These are phyloP conservation scores for Lordiphosa collinella DNA, from an alignment of 1,140 invertebrate genomes.

Conservation along the genomic window DNA sequence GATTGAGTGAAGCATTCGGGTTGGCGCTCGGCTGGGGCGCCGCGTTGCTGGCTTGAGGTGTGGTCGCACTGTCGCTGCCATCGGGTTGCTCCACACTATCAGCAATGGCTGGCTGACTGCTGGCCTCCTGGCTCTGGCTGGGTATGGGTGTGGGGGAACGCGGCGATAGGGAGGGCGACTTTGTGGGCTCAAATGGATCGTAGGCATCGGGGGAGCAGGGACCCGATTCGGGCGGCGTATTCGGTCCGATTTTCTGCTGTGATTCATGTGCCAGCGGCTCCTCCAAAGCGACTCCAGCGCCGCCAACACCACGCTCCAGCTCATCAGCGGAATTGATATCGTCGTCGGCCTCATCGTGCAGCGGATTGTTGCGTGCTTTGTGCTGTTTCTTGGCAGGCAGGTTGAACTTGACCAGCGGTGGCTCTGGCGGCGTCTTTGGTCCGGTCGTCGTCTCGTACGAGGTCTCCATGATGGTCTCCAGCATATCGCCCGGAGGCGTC, in stretches of 20 bases:
- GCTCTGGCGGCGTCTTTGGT: constrained; percentile 88
- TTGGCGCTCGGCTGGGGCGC: constrained; percentile 43
- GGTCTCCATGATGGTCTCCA: constrained; percentile 70
- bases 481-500: constrained; percentile 44
- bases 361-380: constrained; percentile 83
- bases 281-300: constrained; percentile 5
- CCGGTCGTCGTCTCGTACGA: constrained; percentile 80
- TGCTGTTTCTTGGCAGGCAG: constrained; percentile 82
- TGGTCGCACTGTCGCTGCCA: constrained; percentile 14
- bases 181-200: constrained; percentile 93
- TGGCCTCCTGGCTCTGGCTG: constrained; percentile 32
- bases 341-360: constrained; percentile 81
- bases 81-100: constrained; percentile 32
- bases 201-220: constrained; percentile 84
- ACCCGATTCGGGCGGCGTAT: constrained; percentile 78
- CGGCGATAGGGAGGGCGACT: constrained; percentile 84
- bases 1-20: constrained; percentile 50
- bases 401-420: constrained; percentile 85
- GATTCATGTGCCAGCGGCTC: constrained; percentile 29
- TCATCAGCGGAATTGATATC: constrained; percentile 72
- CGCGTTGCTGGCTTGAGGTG: constrained; percentile 24
- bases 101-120: constrained; percentile 8
- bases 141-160: constrained; percentile 73
- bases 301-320: constrained; percentile 21
- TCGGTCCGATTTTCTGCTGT: constrained; percentile 78